Percentiles rank a stretch among this genome's conserved stretches.
These are phyloP conservation scores for Coelinius sp. DNA, from an alignment of 2,888 invertebrate genomes.

Conservation along the genomic window DNA sequence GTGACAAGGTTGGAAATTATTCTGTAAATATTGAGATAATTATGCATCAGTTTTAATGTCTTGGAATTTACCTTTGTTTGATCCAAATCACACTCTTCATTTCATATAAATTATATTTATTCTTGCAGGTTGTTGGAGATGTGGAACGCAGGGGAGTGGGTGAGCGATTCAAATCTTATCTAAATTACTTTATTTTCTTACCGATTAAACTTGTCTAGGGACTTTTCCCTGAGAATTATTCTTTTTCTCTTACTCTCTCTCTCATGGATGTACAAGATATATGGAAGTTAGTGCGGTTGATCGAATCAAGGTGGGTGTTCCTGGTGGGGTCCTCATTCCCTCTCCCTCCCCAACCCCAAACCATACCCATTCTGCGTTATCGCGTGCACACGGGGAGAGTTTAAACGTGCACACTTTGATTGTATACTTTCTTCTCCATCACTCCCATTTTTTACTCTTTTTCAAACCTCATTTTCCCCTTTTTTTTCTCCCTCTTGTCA, in stretches of 20 bases:
- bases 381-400: constrained; percentile 2
- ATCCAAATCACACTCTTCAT: background rate
- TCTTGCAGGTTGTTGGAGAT: background rate
- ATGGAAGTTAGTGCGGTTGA: constrained; percentile 49
- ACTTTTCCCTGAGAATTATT: constrained; percentile 41
- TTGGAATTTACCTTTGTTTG: no score
- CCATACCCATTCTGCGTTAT: background rate
- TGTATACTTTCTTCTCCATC: constrained; percentile 14
- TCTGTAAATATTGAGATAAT: background rate
- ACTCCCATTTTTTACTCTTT: constrained; percentile 21
- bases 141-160: background rate
- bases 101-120: background rate
- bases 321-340: constrained; percentile 26
- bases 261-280: background rate
- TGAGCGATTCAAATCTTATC: constrained; percentile 51
- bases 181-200: constrained; percentile 60
- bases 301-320: constrained; percentile 60
- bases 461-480: background rate
- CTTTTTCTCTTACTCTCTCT: constrained; percentile 1
- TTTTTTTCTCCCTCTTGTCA: background rate
- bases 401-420: constrained; percentile 10
- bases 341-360: constrained; percentile 36
- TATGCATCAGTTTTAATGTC: no score
- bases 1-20: background rate
- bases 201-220: constrained; percentile 38